Evolutionary conservation across 2,113 vertebrate genomes (phyloP).

Genomic region (Myxocyprinus asiaticus): DNA sequence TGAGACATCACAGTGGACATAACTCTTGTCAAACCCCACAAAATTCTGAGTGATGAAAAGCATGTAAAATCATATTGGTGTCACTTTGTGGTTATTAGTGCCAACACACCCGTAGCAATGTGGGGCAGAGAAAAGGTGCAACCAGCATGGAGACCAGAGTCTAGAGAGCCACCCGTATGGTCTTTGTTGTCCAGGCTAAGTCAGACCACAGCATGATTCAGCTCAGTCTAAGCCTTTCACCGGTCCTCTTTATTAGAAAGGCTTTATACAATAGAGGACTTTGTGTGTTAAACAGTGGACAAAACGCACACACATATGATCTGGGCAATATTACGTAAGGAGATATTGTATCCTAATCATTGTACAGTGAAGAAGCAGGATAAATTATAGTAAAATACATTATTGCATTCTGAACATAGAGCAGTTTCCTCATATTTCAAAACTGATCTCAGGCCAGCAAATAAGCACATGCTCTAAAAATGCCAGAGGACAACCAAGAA

Average conservation of each 20-base stretch:
- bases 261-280: constrained; percentile 55
- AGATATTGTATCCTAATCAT: constrained; percentile 23
- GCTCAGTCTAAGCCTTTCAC: constrained; percentile 36
- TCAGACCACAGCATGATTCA: constrained; percentile 36
- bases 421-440: neutral
- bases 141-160: neutral
- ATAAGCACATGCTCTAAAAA: neutral
- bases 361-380: neutral
- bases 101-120: neutral
- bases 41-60: neutral
- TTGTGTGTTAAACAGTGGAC: constrained; percentile 49
- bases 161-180: constrained; percentile 13
- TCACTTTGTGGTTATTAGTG: constrained; percentile 28
- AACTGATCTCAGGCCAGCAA: constrained; percentile 14
- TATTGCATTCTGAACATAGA: neutral
- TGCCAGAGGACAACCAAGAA: constrained; percentile 14
- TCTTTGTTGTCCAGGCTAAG: constrained; percentile 46
- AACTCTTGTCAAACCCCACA: neutral
- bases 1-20: too few species aligned
- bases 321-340: constrained; percentile 30
- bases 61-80: constrained; percentile 21
- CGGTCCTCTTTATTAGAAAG: constrained; percentile 44
- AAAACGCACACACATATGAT: constrained; percentile 23
- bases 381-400: neutral
- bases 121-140: constrained; percentile 2